Conservation (phyloP, 2,888 invertebrate species). For the Tetragnatha montana region DNA sequence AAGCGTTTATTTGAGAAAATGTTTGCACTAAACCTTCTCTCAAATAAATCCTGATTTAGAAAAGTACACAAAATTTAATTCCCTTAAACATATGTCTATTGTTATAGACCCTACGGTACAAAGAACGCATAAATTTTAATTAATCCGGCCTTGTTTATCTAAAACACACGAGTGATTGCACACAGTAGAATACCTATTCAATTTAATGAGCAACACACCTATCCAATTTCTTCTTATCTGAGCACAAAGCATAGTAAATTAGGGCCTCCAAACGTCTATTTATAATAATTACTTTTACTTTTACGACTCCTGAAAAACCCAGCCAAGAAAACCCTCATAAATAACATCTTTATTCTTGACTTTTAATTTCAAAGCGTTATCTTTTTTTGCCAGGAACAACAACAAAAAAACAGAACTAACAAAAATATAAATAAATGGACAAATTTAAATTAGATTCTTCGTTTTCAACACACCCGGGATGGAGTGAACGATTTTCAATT, state of each 20-base stretch:
- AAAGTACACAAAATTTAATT: too few relatives aligned
- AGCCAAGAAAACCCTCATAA: not conserved
- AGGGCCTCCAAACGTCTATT: not conserved
- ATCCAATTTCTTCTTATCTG: not conserved
- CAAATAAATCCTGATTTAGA: too few relatives aligned
- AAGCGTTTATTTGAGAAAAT: too few relatives aligned
- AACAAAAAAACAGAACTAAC: not conserved
- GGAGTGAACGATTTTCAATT: slow-evolving; percentile 54
- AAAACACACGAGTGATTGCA: too few relatives aligned
- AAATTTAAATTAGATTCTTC: slow-evolving; percentile 55
- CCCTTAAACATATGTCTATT: too few relatives aligned
- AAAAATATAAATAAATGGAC: slow-evolving; percentile 1
- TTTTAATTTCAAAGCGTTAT: slow-evolving; percentile 22
- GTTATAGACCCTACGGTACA: too few relatives aligned
- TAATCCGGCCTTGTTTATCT: too few relatives aligned
- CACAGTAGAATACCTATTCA: not conserved
- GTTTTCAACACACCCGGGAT: not conserved
- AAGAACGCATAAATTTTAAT: too few relatives aligned
- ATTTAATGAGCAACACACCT: not conserved
- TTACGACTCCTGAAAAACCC: not conserved
- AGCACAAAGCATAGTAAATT: not conserved
- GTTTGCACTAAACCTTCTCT: too few relatives aligned
- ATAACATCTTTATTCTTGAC: slow-evolving; percentile 32
- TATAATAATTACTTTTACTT: slow-evolving; percentile 11
- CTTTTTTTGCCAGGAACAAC: slow-evolving; percentile 9